Base-by-base conservation (phyloP, 2,797 vertebrate species). In the Phaenicophaeus curvirostris region DNA sequence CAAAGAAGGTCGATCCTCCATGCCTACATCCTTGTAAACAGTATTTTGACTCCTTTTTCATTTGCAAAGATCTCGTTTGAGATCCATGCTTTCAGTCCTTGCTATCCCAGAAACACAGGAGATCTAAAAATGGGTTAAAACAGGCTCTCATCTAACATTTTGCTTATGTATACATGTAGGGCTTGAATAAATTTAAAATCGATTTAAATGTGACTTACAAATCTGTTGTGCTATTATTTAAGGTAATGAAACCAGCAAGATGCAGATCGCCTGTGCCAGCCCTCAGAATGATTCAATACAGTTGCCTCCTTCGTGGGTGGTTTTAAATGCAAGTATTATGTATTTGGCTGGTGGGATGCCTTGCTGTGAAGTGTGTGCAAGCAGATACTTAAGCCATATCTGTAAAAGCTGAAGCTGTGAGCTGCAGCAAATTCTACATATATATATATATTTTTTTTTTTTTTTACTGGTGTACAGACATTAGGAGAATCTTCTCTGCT, bases 361-460 rank as follows among this genome's bases (percentile, higher is more conserved):
- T 92, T 94, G 86, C 88, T 94, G 81, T 83, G 92, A 89, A 80
- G 58, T 44, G 72, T 62, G 65, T 80, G 61, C 85, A 85, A 55
- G 75, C 68, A 89, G 84, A 71, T 87, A 77, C 54, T 89, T 73
- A 79, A 44, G 72, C 74, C 4, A 0, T 83, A 92, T 93, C 89
- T 94, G 68, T 59, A 71, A 91, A 84, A 59, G 28, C 73, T 51
- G 51, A 95, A 91, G 77, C 80, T 42, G 41, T 68, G 69, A 88
- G 76, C 68, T 91, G 73, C 66, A 81, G 80, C 31, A 89, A 93
- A 48, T 48, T 48, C 6, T 42, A 42, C 16, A 42, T 42, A 42
- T 42, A 46, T 46, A 23, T 48, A 23, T 23, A 48, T 46, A 20
- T 46, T 21, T 46, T 25, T 55, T 59, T 21, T 9, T 51, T 72